These are phyloP conservation scores for Leptopilina syphax DNA, from an alignment of 2,888 invertebrate genomes.

Conservation along the genomic window DNA sequence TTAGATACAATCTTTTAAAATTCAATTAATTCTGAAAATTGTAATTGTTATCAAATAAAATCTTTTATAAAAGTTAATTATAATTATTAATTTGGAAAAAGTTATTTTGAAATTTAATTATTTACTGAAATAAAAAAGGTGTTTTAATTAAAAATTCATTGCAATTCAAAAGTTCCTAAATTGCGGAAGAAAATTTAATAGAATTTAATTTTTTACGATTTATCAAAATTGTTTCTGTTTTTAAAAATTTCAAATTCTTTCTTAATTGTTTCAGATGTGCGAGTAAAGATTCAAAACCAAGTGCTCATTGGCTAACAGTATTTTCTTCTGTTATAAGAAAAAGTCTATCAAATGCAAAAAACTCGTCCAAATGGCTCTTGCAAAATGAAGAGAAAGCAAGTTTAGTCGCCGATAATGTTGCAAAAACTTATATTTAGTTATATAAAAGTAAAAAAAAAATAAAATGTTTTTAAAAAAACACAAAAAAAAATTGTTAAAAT, in stretches of 20 bases:
- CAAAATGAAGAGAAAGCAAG: constrained; percentile 63
- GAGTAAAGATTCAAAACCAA: constrained; percentile 50
- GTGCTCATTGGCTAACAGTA: constrained; percentile 66
- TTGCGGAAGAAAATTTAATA: too few relatives aligned
- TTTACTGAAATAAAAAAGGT: too few relatives aligned
- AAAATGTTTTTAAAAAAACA: neutral
- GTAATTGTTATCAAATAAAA: too few relatives aligned
- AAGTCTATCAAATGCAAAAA: constrained; percentile 58
- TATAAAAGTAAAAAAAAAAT: neutral
- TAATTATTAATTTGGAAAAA: too few relatives aligned
- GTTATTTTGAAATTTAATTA: too few relatives aligned
- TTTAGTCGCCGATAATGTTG: constrained; percentile 48
- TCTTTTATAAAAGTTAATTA: too few relatives aligned
- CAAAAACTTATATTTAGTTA: constrained; percentile 16
- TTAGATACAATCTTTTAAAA: too few relatives aligned
- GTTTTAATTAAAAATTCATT: too few relatives aligned
- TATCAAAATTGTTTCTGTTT: too few relatives aligned
- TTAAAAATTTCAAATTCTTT: neutral
- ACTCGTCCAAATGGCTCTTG: constrained; percentile 69
- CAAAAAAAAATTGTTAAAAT: neutral
- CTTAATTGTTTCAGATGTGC: constrained; percentile 56
- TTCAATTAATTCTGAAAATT: too few relatives aligned
- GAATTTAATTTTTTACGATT: too few relatives aligned
- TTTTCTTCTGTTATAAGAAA: constrained; percentile 64
- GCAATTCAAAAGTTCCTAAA: too few relatives aligned